Evolutionary conservation across 1,140 invertebrate species (phyloP).

Genomic region (Diorhabda sublineata): DNA sequence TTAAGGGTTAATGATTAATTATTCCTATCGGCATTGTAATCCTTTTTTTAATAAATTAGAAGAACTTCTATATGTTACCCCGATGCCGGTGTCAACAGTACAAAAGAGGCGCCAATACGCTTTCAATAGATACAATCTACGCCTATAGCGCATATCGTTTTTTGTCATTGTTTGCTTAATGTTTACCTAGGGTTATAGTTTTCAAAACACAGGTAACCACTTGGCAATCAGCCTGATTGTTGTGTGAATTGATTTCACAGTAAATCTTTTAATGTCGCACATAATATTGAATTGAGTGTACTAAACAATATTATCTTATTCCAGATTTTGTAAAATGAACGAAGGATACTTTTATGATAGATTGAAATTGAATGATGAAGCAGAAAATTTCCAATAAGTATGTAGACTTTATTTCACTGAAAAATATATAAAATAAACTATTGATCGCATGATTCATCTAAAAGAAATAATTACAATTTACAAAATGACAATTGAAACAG

Average conservation of each 20-base stretch:
- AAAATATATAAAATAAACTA: no score
- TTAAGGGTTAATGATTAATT: conserved; percentile 45
- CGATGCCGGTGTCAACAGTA: conserved; percentile 11
- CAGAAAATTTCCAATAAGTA: no score
- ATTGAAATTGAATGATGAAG: no score
- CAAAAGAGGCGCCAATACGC: conserved; percentile 8
- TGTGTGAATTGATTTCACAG: background rate
- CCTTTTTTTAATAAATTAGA: conserved; percentile 31
- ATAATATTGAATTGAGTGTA: no score
- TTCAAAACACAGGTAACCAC: background rate
- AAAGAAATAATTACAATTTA: no score
- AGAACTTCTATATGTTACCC: background rate
- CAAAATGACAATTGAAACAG: no score
- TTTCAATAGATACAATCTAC: conserved; percentile 6
- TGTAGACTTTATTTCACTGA: no score
- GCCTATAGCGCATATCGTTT: background rate
- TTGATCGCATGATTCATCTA: no score
- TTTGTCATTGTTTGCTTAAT: background rate
- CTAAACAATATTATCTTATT: no score
- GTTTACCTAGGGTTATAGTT: background rate
- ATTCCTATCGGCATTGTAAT: conserved; percentile 42
- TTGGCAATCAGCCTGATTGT: background rate
- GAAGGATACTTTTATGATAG: no score
- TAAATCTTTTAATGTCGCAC: no score
- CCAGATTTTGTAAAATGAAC: no score